Percentiles rank a stretch among this genome's conserved stretches.
These are phyloP conservation scores for Pollimyrus isidori DNA, from an alignment of 2,113 vertebrate genomes.

Conservation along the genomic window DNA sequence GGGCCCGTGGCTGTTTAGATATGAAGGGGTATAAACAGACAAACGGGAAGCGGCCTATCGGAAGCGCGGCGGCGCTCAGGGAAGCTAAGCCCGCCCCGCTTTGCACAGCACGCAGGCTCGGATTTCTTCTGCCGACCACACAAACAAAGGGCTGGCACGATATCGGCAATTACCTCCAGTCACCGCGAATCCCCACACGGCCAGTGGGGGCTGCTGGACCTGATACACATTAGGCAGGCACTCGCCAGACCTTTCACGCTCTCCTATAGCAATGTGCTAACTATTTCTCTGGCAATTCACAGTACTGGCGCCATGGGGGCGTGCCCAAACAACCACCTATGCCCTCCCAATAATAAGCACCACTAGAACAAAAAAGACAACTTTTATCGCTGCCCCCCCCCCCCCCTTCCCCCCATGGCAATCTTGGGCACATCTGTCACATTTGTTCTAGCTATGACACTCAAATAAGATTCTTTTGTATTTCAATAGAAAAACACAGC, in stretches of 20 bases:
- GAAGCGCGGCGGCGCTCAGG: not conserved
- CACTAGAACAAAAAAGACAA: not conserved
- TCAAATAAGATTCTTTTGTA: not conserved
- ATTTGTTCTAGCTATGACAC: not conserved
- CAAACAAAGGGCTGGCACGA: not conserved
- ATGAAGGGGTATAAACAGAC: slow-evolving; percentile 29
- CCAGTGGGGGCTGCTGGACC: not conserved
- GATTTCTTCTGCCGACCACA: not conserved
- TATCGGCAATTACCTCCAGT: not conserved
- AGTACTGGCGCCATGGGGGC: no score
- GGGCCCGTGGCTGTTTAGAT: slow-evolving; percentile 30
- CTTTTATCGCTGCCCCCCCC: not conserved
- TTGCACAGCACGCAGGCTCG: not conserved
- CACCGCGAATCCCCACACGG: not conserved
- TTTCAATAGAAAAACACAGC: not conserved
- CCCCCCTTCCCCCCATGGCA: not conserved
- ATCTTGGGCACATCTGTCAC: not conserved
- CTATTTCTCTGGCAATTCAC: not conserved
- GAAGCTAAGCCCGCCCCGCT: not conserved
- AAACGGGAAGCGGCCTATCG: not conserved
- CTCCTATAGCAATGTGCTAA: not conserved
- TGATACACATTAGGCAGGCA: not conserved
- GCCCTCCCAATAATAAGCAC: not conserved
- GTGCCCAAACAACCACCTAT: not conserved
- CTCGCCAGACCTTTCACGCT: not conserved